These are phyloP conservation scores for Tenualosa ilisha DNA, from an alignment of 2,797 vertebrate genomes.

Conservation along the genomic window DNA sequence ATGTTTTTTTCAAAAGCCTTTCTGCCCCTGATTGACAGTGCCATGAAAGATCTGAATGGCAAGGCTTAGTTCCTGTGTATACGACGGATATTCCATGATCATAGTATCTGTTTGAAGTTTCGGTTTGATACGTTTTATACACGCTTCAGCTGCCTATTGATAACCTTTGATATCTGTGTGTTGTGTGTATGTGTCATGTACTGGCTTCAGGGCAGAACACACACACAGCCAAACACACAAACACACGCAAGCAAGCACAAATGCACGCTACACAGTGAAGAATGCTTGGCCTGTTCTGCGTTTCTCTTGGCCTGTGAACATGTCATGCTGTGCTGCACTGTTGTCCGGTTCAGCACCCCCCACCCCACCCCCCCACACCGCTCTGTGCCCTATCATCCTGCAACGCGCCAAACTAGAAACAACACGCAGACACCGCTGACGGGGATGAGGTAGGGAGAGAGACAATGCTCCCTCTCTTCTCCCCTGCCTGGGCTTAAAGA, in stretches of 20 bases:
- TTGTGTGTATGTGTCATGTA: constrained; percentile 8
- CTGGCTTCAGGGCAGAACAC: background rate
- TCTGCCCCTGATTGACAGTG: background rate
- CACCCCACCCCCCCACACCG: constrained; percentile 29
- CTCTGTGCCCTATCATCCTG: constrained; percentile 39
- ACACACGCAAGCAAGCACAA: background rate
- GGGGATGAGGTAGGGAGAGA: constrained; percentile 39
- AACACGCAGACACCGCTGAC: constrained; percentile 39
- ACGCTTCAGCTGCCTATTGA: too few relatives aligned
- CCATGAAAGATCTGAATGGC: background rate
- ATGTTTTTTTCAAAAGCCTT: background rate
- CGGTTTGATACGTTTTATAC: background rate
- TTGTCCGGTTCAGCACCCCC: constrained; percentile 19
- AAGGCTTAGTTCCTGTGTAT: background rate
- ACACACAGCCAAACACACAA: constrained; percentile 1
- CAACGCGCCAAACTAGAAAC: constrained; percentile 51
- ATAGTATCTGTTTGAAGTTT: background rate
- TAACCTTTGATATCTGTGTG: background rate
- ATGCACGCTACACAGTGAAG: constrained; percentile 14
- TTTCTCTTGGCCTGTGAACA: constrained; percentile 34
- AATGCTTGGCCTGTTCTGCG: constrained; percentile 48
- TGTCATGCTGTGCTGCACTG: constrained; percentile 15
- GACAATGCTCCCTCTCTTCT: constrained; percentile 50
- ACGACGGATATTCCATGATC: background rate
- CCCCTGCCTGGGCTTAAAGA: constrained; percentile 21